A percentile compares a stretch with the other conserved stretches of the same genome.
These are phyloP conservation scores for Margaritifera margaritifera DNA, from an alignment of 2,888 invertebrate species.

Conservation along the genomic window DNA sequence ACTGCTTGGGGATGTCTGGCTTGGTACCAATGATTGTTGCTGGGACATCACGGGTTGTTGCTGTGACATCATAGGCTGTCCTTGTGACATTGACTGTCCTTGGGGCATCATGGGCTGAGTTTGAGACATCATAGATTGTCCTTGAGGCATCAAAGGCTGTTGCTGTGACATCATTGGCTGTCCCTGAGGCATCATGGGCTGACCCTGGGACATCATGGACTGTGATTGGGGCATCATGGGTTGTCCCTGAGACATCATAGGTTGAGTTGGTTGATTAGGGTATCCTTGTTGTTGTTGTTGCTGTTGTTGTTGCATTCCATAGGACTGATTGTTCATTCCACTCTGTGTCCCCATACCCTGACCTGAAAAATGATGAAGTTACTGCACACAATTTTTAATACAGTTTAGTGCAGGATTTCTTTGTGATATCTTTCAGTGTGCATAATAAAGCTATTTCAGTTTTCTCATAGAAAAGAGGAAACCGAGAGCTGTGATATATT, in stretches of 20 bases:
- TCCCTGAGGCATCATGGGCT: conserved; percentile 43
- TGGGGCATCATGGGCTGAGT: conserved; percentile 48
- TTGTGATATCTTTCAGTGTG: too few species aligned
- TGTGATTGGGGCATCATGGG: conserved; percentile 48
- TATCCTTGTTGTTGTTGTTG: conserved; percentile 8
- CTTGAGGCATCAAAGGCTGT: conserved; percentile 42
- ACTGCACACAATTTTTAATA: too few species aligned
- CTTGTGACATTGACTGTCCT: conserved; percentile 45
- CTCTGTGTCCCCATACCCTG: conserved; percentile 28
- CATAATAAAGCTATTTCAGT: too few species aligned
- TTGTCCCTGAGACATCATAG: conserved; percentile 44
- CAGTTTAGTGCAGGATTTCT: too few species aligned
- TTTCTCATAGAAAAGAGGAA: too few species aligned
- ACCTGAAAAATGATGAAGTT: conserved; percentile 9
- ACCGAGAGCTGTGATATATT: too few species aligned
- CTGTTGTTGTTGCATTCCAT: conserved; percentile 27
- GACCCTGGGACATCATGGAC: conserved; percentile 53
- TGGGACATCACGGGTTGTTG: conserved; percentile 40
- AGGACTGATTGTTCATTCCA: conserved; percentile 27
- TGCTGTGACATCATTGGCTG: conserved; percentile 39
- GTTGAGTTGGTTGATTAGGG: conserved; percentile 12
- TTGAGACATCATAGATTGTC: conserved; percentile 44
- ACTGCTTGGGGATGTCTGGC: conserved; percentile 30
- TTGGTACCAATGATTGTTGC: conserved; percentile 46
- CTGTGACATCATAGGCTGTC: conserved; percentile 35